Evolutionary conservation across 2,113 vertebrate genomes (phyloP), one percentile per base, ranked within the genome.

Genomic region (Lipophrys pholis): DNA sequence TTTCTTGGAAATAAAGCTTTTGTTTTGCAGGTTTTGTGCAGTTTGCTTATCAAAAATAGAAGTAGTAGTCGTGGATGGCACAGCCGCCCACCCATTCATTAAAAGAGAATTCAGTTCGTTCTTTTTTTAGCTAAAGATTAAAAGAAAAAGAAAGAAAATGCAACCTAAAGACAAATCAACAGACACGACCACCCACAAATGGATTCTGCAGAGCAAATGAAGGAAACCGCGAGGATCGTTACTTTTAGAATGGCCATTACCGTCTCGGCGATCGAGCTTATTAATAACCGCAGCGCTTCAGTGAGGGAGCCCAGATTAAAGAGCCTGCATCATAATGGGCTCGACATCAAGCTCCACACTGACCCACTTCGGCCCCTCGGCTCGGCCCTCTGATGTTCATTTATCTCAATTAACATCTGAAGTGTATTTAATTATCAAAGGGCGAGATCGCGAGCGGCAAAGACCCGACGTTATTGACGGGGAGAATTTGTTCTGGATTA

Each of bases 321-420:
- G 73, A 69, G 74, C 63, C 56, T 1, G 12, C 8, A 60, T 76
- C 40, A 79, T 77, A 90, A 92, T 89, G 60, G 84, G 67, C 69
- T 61, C 2, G n/a, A 64, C 62, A 69, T 73, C 82, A 45, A 49
- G 71, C 55, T 79, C 56, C 59, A 73, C 48, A 30, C 61, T 76
- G 67, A 88, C 67, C 87, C 69, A 80, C 71, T 84, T 82, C 71
- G 59, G 39, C 60, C 46, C 63, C 53, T 61, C 41, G 35, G 40
- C 61, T 46, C 62, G 43, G 59, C 43, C 50, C 73, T 89, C 54
- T 86, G 83, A 87, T 89, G 81, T 76, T 80, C 68, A 63, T 84
- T 82, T 84, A 83, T 83, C 76, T 75, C 51, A 2, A 46, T 79
- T 90, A 86, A 80, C 74, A 81, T 86, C 62, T 85, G 50, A 90